phyloP scores from a whole-genome alignment of 2,113 vertebrate genomes.

The Amphiprion ocellaris region DNA sequence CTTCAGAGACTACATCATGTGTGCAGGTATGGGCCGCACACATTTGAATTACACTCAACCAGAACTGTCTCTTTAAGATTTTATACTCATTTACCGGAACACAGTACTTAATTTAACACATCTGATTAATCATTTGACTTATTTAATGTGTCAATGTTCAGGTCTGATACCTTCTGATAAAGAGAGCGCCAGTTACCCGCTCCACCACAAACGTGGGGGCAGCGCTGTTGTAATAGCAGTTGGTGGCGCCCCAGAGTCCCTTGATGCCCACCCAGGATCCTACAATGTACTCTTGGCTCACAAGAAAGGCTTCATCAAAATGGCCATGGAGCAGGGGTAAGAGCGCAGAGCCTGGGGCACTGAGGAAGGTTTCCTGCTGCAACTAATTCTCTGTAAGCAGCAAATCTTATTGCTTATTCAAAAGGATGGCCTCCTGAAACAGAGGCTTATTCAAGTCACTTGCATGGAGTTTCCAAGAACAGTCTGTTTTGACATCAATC shows the following conservation, averaged over 20 bases:
- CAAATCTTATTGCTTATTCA: slow-evolving; percentile 11
- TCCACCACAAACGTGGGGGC: slow-evolving; percentile 82
- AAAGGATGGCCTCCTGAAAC: slow-evolving; percentile 34
- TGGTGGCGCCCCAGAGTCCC: slow-evolving; percentile 90
- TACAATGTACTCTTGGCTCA: slow-evolving; percentile 87
- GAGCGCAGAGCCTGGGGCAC: slow-evolving; percentile 1
- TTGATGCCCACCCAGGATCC: slow-evolving; percentile 90
- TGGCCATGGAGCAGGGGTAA: slow-evolving; percentile 92
- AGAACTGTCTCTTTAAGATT: not conserved
- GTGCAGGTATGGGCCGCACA: slow-evolving; percentile 81
- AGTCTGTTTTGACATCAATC: slow-evolving; percentile 8
- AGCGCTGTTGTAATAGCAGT: slow-evolving; percentile 87
- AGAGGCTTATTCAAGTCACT: slow-evolving; percentile 49
- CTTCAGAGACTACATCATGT: slow-evolving; percentile 93
- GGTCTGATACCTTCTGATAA: slow-evolving; percentile 91
- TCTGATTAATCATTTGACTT: too few relatives aligned
- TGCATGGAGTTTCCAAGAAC: slow-evolving; percentile 42
- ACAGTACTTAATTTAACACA: too few relatives aligned
- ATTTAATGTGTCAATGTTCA: slow-evolving; percentile 62
- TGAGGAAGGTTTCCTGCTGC: slow-evolving; percentile 2
- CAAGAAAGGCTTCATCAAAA: slow-evolving; percentile 93
- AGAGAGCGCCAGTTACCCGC: slow-evolving; percentile 84
- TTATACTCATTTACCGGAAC: too few relatives aligned
- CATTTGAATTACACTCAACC: not conserved
- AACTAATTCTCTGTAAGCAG: slow-evolving; percentile 12